Base-by-base conservation (phyloP, 1,140 invertebrate genomes). In the Scaptomyza hsui region DNA sequence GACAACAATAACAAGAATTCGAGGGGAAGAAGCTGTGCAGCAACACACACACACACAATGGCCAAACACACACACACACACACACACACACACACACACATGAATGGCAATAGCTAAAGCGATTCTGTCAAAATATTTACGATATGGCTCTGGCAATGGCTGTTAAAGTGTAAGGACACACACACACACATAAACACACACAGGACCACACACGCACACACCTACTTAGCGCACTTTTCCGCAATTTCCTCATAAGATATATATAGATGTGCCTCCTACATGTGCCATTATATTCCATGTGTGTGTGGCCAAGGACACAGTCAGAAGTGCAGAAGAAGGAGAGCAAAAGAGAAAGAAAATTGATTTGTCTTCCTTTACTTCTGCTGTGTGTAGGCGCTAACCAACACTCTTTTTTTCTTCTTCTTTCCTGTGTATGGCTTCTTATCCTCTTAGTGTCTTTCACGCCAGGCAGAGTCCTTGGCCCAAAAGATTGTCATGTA, bases 81-180 rank as follows among this genome's bases (percentile, higher is more conserved):
- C 79, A 86, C 62, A 85, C 62, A 29, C 26, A 29, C 26, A 29
- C 26, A 29, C 26, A 29, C 5, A 7, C 26, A 80, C 79, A 86
- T 59, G 76, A 72, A 81, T 67, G 60, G 81, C 81, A 68, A 86
- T 88, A 63, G 81, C 81, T 77, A 85, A 85, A 88, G 81, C 82
- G 81, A 86, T 86, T 74, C 82, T 86, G 81, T 86, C 81, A 86
- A 88, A 86, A 86, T 86, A 88, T 86, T 86, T 86, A 86, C 81
- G 82, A 86, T 85, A 85, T 86, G 74, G 61, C 80, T 85, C 53
- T 51, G 72, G 77, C 60, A 85, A 76, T 80, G 73, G 80, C 75
- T 79, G 75, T 56, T 75, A 73, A 74, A 77, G 57, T 68, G 72
- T 70, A 73, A 69, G 80, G 55, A 75, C 75, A 51, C 71, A 56